Conservation (phyloP, 2,113 vertebrate species). For the Pica pica region DNA sequence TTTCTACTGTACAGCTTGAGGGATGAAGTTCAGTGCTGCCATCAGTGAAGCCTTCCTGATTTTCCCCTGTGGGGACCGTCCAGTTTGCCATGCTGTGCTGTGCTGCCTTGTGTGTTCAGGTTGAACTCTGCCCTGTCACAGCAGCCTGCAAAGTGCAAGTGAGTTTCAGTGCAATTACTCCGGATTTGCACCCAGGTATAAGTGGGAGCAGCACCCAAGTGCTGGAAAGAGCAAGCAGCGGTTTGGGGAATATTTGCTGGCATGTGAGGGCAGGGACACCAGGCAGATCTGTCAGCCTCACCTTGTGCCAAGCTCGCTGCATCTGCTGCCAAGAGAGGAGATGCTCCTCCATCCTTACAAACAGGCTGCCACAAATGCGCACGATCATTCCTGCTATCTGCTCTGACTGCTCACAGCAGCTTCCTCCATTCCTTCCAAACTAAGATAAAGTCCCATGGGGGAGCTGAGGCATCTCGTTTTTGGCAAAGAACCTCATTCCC, state of each 20-base stretch:
- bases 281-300: not conserved
- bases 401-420: constrained; percentile 50
- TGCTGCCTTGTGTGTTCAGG: not conserved
- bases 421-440: constrained; percentile 67
- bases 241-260: not conserved
- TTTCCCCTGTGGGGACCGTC: accelerated
- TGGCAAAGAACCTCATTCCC: constrained; percentile 89
- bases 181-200: not conserved
- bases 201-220: not conserved
- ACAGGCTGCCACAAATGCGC: constrained; percentile 36
- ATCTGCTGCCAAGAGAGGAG: not conserved
- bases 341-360: constrained; percentile 31
- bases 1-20: not conserved
- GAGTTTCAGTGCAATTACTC: not conserved
- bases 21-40: not conserved
- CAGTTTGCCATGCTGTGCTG: not conserved
- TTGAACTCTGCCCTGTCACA: not conserved
- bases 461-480: constrained; percentile 80
- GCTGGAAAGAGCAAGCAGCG: accelerated
- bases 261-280: not conserved
- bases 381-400: not conserved
- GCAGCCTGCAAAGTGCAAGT: not conserved
- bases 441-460: constrained; percentile 78
- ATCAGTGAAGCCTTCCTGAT: not conserved
- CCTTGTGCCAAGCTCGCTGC: not conserved